These are phyloP conservation scores for Hylaea fasciaria DNA, from an alignment of 2,888 invertebrate species.

Conservation along the genomic window DNA sequence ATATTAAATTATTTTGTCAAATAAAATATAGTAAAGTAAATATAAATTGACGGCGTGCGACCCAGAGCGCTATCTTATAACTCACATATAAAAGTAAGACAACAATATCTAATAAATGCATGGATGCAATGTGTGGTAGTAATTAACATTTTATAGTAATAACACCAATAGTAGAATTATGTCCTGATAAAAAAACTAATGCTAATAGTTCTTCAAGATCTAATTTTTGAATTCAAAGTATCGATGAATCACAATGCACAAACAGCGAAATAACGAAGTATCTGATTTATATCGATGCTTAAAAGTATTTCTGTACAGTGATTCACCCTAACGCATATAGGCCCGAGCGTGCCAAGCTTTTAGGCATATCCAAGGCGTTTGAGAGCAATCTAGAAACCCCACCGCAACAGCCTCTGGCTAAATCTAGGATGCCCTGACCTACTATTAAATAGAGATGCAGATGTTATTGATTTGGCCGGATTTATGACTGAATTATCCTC, in stretches of 20 bases:
- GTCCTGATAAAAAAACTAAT: no score
- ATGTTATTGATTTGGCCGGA: constrained; percentile 5
- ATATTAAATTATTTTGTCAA: not conserved
- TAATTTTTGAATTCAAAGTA: no score
- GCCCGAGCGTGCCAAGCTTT: constrained; percentile 44
- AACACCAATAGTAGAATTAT: no score
- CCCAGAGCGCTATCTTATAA: no score
- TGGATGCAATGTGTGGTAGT: no score
- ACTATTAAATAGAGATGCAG: constrained; percentile 62
- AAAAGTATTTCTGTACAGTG: constrained; percentile 14
- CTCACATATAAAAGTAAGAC: no score
- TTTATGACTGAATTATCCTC: not conserved
- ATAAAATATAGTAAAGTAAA: not conserved
- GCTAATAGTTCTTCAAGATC: no score
- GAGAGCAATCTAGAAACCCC: constrained; percentile 54
- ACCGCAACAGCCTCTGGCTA: constrained; percentile 59
- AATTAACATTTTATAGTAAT: no score
- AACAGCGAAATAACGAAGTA: not conserved
- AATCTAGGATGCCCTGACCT: constrained; percentile 64
- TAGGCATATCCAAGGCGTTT: constrained; percentile 38
- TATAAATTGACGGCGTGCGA: not conserved
- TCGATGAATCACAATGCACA: no score
- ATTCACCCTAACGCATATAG: constrained; percentile 15
- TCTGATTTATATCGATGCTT: constrained; percentile 18
- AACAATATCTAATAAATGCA: no score